Evolutionary conservation across 2,888 invertebrate genomes (phyloP), one percentile per base, ranked within the genome.

Genomic region (Papilio demoleus): DNA sequence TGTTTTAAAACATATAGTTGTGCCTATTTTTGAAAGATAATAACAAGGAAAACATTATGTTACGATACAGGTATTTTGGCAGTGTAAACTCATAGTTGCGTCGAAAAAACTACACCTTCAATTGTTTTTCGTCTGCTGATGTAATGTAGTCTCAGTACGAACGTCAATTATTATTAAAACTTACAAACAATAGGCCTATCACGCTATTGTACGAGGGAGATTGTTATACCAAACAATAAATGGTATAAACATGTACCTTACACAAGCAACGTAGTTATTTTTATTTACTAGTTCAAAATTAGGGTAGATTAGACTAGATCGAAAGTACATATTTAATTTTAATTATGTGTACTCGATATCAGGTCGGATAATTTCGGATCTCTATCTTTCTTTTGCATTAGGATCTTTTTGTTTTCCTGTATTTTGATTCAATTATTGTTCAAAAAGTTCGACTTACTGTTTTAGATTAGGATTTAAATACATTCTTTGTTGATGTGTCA

Each of bases 171-270:
- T 65, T 65, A 40, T 56, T 31, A 40, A 56, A 65, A 36, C 56
- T 42, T 5, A 38, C 56, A 31, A 56, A 65, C 56, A 65, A 65
- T 65, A 65, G 40, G 17, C 24, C 56, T 31, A 53, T 56, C 61
- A 62, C 31, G 56, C 53, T 56, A 65, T 65, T 65, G 65, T 65
- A 12, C 17, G 40, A 22, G 24, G 24, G 27, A 53, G 24, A 53
- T 64, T 64, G 64, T 64, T 64, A 36, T 53, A n/a, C 24, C 22
- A 64, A 64, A 64, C 64, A 64, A 64, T 64, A 63, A 53, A 64
- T 53, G 36, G 27, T 53, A 64, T 36, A 64, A 36, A 53, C 38
- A 24, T 27, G 53, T 34, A 53, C 50, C 47, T 53, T 27, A 64
- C 9, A 19, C 38, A 36, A 22, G 36, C 36, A 14, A 50, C 14